Base-by-base conservation (phyloP, 2,113 vertebrate genomes). In the Sinocyclocheilus grahami region DNA sequence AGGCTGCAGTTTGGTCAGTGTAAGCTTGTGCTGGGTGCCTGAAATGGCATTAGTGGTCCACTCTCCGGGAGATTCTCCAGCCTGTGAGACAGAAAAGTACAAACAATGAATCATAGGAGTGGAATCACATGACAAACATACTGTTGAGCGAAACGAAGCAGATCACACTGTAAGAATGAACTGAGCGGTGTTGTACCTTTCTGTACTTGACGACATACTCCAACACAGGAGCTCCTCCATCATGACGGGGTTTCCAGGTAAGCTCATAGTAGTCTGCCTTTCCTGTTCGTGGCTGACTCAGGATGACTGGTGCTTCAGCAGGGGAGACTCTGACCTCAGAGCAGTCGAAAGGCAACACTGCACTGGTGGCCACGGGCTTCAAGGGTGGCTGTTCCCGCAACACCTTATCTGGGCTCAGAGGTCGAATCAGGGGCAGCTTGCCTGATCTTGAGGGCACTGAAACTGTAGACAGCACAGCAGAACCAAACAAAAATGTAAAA, bases 181-280 rank as follows among this genome's bases (percentile, higher is more conserved):
- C 46, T 11, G 11, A 48, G 11, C 46, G 2, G 46, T 48, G 46
- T 11, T 78, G 58, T 95, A 98, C 98, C 97, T 99, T 99, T 93
- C 96, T 96, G 90, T 98, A 97, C 88, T 99, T 99, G 90, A 99
- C 92, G 87, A 97, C 91, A 0, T 99, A 99, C 91, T 97, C 97
- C 90, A 97, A 94, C 74, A 99, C 93, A 0, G 97, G 96, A 0
- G 93, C 87, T 4, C 95, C 91, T 7, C 96, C 93, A 27, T 97
- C 96, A 0, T 96, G 95, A n/a, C 97, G 94, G 0, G 97, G 98
- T 86, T 95, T 95, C 98, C 98, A 99, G 88, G 97, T 95, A 53
- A 99, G 95, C 22, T 99, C 98, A 0, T 99, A 99, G 8, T 95
- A 96, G 93, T 99, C 98, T 0, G 97, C 97, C 89, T 97, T 98